phyloP scores from a whole-genome alignment of 1,140 invertebrate species.

The Carposina sasakii region DNA sequence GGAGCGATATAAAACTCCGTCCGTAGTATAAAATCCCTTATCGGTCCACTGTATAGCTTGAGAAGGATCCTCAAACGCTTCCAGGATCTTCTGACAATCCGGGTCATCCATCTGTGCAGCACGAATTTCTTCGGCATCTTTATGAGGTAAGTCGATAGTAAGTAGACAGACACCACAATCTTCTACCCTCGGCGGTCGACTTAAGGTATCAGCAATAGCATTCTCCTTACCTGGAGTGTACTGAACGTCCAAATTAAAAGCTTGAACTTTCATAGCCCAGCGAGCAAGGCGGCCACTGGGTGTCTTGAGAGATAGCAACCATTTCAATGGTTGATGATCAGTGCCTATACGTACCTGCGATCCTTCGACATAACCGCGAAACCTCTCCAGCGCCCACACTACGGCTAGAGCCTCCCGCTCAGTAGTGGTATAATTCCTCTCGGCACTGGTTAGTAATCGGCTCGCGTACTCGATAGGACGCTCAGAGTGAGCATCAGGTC shows the following conservation, averaged over 20 bases:
- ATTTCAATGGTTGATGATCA: conserved; percentile 64
- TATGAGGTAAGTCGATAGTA: conserved; percentile 8
- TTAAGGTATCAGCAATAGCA: conserved; percentile 19
- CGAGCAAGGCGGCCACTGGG: conserved; percentile 18
- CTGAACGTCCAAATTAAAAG: conserved; percentile 30
- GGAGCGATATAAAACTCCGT: conserved; percentile 13
- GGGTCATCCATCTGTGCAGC: conserved; percentile 17
- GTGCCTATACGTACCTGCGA: conserved; percentile 48
- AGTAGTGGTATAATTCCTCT: conserved; percentile 43
- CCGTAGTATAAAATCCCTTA: too few species aligned
- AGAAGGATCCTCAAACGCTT: conserved; percentile 4
- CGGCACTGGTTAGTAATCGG: conserved; percentile 1
- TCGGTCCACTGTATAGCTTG: conserved; percentile 11
- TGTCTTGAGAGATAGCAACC: conserved; percentile 53
- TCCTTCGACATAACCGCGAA: conserved; percentile 39
- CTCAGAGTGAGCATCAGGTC: not conserved
- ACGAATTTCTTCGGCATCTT: conserved; percentile 4
- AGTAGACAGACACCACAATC: conserved; percentile 6
- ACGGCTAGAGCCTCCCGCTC: conserved; percentile 57
- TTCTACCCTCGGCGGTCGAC: conserved; percentile 7
- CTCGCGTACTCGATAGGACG: conserved; percentile 1
- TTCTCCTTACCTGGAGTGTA: conserved; percentile 12
- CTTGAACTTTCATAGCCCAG: conserved; percentile 57
- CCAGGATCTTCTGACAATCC: conserved; percentile 21
- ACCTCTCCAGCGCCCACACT: conserved; percentile 40